A percentile compares a stretch with the other conserved stretches of the same genome.
Evolutionary conservation across 1,140 invertebrate species (phyloP).

Genomic region (Belonocnema kinseyi): DNA sequence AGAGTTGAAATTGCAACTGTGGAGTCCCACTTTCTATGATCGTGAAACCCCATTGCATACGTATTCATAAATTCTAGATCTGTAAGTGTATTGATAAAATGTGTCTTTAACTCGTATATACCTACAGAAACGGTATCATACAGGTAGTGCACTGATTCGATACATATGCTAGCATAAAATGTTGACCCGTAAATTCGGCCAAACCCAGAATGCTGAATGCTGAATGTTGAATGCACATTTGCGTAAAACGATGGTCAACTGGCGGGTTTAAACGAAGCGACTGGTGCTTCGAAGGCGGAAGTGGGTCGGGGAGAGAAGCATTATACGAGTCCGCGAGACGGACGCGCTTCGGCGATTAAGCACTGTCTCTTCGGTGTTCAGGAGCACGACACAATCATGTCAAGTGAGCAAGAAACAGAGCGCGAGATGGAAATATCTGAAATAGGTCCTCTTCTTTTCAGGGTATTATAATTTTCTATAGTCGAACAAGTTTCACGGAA

Average conservation of each 20-base stretch:
- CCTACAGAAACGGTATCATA: neutral
- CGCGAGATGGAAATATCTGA: slow-evolving; percentile 58
- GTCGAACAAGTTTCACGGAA: neutral
- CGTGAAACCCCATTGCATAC: slow-evolving; percentile 22
- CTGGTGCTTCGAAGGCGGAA: slow-evolving; percentile 47
- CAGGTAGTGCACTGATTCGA: neutral
- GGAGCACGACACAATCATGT: slow-evolving; percentile 51
- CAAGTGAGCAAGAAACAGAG: slow-evolving; percentile 57
- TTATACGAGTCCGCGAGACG: slow-evolving; percentile 48
- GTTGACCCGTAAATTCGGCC: neutral
- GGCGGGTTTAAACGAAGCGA: slow-evolving; percentile 46
- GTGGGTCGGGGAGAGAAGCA: slow-evolving; percentile 56
- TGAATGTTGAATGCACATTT: slow-evolving; percentile 33
- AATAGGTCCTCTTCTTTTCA: slow-evolving; percentile 49
- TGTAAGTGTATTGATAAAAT: neutral
- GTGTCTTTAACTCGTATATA: neutral
- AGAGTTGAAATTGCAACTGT: slow-evolving; percentile 8
- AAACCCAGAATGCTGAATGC: neutral
- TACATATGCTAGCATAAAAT: neutral
- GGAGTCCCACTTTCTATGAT: slow-evolving; percentile 16
- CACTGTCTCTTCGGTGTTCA: slow-evolving; percentile 54
- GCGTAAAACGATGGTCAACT: slow-evolving; percentile 40
- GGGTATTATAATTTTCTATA: slow-evolving; percentile 27
- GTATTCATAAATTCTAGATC: slow-evolving; percentile 26
- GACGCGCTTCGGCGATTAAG: slow-evolving; percentile 53